Base-by-base conservation (phyloP, 2,888 invertebrate species). In the Galerucella calmariensis region DNA sequence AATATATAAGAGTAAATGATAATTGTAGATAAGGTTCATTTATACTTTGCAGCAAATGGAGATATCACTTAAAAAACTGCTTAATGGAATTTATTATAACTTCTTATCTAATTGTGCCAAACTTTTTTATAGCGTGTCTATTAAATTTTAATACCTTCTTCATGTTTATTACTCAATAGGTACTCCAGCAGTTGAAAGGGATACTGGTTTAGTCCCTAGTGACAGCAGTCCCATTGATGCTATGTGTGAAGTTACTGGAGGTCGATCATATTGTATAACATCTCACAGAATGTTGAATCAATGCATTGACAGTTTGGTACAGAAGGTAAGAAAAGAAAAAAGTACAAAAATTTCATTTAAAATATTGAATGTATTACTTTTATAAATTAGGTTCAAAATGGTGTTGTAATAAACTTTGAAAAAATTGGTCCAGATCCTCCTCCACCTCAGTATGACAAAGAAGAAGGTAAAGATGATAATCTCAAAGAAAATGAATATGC, bases 181-280 rank as follows among this genome's bases (percentile, higher is more conserved):
- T 5, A 96, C 97, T 62, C 97, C 96, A 3, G 94, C 95, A 2
- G 92, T 94, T 66, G 96, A 96, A 83, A 90, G 96, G 79, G 96
- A 96, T 84, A 93, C 94, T 5, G 95, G 96, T 8, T 90, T 96
- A 73, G 97, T 98, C 51, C 96, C 98, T 11, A 96, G 96, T 72
- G 98, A 99, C 85, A 92, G 94, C 69, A 97, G 97, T 53, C 97
- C 97, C 0, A 95, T 99, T 80, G 98, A 99, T 87, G 95, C 96
- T 9, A 98, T 99, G 97, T 99, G 99, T 88, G 98, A 98, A 90
- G 97, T 97, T 24, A 99, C 99, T 14, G 99, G 99, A 84, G 99
- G 98, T 77, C 93, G 98, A 65, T 98, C 98, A 0, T 99, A 98
- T 88, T 94, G 95, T 82, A 95, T 99, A 77, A 96, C 97, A 44